Evolutionary conservation across 2,797 vertebrate species (phyloP).

Genomic region (Toxotes lorentzi): DNA sequence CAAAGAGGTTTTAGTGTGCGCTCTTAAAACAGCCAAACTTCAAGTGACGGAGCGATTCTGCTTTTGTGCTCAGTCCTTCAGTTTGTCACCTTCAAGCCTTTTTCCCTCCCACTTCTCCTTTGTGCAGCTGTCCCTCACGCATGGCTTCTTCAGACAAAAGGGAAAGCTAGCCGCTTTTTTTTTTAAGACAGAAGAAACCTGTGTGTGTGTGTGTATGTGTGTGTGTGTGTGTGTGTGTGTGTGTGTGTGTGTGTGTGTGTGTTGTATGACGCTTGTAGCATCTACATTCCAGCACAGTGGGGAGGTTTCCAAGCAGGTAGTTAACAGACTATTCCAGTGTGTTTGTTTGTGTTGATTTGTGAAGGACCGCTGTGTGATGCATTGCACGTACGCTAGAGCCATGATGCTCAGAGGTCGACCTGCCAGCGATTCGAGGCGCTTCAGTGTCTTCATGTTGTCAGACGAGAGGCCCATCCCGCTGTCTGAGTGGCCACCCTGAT

Average conservation of each 20-base stretch:
- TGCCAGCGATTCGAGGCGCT: slow-evolving; percentile 88
- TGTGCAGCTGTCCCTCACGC: slow-evolving; percentile 63
- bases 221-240: slow-evolving; percentile 49
- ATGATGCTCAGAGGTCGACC: slow-evolving; percentile 91
- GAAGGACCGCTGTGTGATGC: slow-evolving; percentile 4
- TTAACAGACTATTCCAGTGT: slow-evolving; percentile 27
- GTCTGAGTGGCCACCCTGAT: slow-evolving; percentile 89
- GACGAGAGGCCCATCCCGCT: slow-evolving; percentile 92
- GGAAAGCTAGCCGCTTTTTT: slow-evolving; percentile 54
- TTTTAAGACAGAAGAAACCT: slow-evolving; percentile 44
- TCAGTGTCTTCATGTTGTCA: slow-evolving; percentile 90
- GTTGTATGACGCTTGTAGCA: slow-evolving; percentile 71
- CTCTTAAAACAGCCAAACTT: slow-evolving; percentile 62
- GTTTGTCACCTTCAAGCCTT: slow-evolving; percentile 77
- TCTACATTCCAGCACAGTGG: slow-evolving; percentile 80
- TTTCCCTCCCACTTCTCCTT: slow-evolving; percentile 68
- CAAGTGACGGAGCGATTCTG: slow-evolving; percentile 59
- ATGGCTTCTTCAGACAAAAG: slow-evolving; percentile 73
- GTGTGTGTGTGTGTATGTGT: slow-evolving; percentile 44
- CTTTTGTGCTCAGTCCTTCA: slow-evolving; percentile 77
- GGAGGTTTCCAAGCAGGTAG: slow-evolving; percentile 77
- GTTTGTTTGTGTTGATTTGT: slow-evolving; percentile 44
- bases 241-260: slow-evolving; percentile 49
- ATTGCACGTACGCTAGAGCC: slow-evolving; percentile 90
- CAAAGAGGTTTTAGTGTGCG: slow-evolving; percentile 66